These are phyloP conservation scores for Carterocephalus palaemon DNA, from an alignment of 2,888 invertebrate genomes.

Conservation along the genomic window DNA sequence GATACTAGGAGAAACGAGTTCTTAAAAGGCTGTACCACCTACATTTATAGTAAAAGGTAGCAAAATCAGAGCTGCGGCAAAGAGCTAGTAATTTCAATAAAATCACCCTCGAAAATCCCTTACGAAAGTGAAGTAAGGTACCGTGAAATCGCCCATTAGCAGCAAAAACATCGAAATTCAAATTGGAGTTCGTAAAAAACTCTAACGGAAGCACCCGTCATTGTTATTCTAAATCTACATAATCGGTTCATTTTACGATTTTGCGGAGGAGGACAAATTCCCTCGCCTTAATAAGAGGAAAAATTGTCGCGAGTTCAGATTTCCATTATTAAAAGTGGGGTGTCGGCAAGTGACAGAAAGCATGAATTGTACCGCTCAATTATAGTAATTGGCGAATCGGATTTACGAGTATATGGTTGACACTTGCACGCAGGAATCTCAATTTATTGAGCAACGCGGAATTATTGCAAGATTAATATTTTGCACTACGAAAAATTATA, in stretches of 20 bases:
- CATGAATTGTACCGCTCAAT: constrained; percentile 38
- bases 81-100: constrained; percentile 18
- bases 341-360: constrained; percentile 22
- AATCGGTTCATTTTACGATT: constrained; percentile 43
- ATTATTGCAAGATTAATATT: no score
- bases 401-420: constrained; percentile 26
- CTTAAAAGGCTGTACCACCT: no score
- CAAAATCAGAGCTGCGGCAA: no score
- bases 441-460: no score
- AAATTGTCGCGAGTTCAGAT: constrained; percentile 47
- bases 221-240: constrained; percentile 55
- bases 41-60: no score
- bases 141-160: constrained; percentile 21
- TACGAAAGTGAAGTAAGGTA: constrained; percentile 18
- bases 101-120: constrained; percentile 12
- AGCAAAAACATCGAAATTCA: constrained; percentile 19
- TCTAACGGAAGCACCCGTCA: constrained; percentile 15
- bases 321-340: constrained; percentile 34
- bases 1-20: no score
- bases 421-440: no score
- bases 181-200: constrained; percentile 18
- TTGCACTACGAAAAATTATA: no score
- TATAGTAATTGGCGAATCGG: constrained; percentile 45
- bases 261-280: constrained; percentile 36
- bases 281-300: constrained; percentile 52